phyloP scores from a whole-genome alignment of 2,888 invertebrate genomes.

The Hirtodrosophila trivittata region DNA sequence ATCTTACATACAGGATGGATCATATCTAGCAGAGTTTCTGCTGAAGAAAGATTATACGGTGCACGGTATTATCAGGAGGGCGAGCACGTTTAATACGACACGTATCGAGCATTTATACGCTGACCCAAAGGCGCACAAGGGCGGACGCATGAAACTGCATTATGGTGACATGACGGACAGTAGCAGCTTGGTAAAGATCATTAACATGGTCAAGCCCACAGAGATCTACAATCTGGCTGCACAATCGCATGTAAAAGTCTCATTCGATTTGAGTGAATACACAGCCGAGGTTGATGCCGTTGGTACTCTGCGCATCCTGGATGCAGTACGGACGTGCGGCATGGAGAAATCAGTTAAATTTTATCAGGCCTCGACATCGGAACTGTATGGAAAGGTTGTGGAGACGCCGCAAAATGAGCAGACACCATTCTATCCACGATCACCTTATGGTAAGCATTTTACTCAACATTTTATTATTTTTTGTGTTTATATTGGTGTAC shows the following conservation, averaged over 20 bases:
- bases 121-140: constrained; percentile 94
- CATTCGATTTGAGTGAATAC: constrained; percentile 99
- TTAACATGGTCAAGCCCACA: constrained; percentile 88
- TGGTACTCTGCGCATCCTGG: constrained; percentile 95
- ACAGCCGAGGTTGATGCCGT: constrained; percentile 99
- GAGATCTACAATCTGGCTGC: constrained; percentile 99
- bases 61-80: constrained; percentile 97
- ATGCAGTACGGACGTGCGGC: constrained; percentile 95
- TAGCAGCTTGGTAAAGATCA: constrained; percentile 95
- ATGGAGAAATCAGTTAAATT: constrained; percentile 92
- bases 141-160: constrained; percentile 95
- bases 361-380: constrained; percentile 98
- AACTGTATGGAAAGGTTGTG: constrained; percentile 95
- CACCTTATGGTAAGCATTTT: constrained; percentile 92
- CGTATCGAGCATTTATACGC: constrained; percentile 98
- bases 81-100: constrained; percentile 98
- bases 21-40: constrained; percentile 97
- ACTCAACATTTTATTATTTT: not conserved
- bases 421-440: constrained; percentile 97
- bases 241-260: constrained; percentile 99
- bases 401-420: constrained; percentile 97
- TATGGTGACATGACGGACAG: constrained; percentile 99
- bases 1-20: constrained; percentile 92
- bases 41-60: constrained; percentile 96
- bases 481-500: no score